Evolutionary conservation across 2,888 invertebrate genomes (phyloP), one percentile per base, ranked within the genome.

Genomic region (Athetis lepigone): DNA sequence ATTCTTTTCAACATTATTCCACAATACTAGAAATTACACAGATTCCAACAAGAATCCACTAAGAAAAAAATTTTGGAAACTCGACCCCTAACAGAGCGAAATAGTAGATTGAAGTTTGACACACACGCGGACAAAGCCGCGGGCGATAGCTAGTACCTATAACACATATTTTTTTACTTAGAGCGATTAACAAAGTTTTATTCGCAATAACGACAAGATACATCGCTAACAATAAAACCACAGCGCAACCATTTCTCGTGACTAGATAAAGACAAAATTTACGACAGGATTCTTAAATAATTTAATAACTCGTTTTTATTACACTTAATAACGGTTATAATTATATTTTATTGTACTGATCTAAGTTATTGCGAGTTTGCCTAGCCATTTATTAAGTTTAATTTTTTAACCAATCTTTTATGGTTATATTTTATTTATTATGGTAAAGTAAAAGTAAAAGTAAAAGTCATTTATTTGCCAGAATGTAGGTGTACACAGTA

Each of bases 311-410:
- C 54, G 71, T 66, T 79, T 79, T 80, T 71, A 80, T 80, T 60
- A 66, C 71, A 55, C 58, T 76, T 80, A 79, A 79, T 80, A 78
- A 80, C 69, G 47, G 79, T 76, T 56, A 63, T 79, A 76, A 74
- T 76, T 65, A 59, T 61, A 59, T 60, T 79, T 71, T 70, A 77
- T 70, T 72, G 55, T 46, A 39, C 73, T 54, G 52, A 51, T 63
- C 42, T 59, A 59, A 69, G 46, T 19, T 65, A 68, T 76, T 67
- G 60, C 65, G 13, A 61, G 40, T 52, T 61, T 45, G 39, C 33
- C 42, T 40, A 54, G 46, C 59, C 40, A 67, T 72, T 68, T 62
- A 63, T 52, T 59, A 43, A 40, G 18, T 49, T 46, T 52, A 46
- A 13, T 25, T 23, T 60, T 39, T 52, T 51, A 8, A 11, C 21